phyloP scores from a whole-genome alignment of 2,888 invertebrate species.

The Cheilosia variabilis region DNA sequence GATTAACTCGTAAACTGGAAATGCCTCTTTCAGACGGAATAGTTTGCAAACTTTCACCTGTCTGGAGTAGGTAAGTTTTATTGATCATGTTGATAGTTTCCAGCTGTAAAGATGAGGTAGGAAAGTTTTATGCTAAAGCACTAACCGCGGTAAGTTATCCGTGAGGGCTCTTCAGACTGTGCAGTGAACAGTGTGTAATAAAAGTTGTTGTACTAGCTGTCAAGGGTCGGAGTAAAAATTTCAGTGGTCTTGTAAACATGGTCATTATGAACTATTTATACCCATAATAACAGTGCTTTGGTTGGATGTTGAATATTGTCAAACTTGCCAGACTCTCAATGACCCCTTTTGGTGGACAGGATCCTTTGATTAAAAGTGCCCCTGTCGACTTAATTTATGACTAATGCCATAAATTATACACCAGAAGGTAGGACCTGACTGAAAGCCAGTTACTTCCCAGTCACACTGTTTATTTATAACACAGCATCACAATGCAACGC shows the following conservation, averaged over 20 bases:
- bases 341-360: too few relatives aligned
- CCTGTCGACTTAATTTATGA: not conserved
- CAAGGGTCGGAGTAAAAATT: too few relatives aligned
- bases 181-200: constrained; percentile 6
- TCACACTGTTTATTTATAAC: constrained; percentile 61
- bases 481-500: constrained; percentile 4
- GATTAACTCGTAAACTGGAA: constrained; percentile 54
- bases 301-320: too few relatives aligned
- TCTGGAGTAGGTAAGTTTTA: constrained; percentile 54
- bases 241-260: too few relatives aligned
- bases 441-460: constrained; percentile 58
- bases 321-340: too few relatives aligned
- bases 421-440: constrained; percentile 29
- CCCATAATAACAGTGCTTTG: too few relatives aligned
- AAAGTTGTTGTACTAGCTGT: not conserved
- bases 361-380: too few relatives aligned
- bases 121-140: constrained; percentile 7
- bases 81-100: constrained; percentile 56
- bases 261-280: too few relatives aligned
- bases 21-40: constrained; percentile 43
- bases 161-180: not conserved
- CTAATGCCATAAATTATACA: not conserved
- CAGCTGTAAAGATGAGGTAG: constrained; percentile 29
- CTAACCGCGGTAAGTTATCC: constrained; percentile 11
- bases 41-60: constrained; percentile 59